Percentiles rank a stretch among this genome's conserved stretches.
Evolutionary conservation across 2,888 invertebrate genomes (phyloP).

Genomic region (Cryptosula pallasiana): DNA sequence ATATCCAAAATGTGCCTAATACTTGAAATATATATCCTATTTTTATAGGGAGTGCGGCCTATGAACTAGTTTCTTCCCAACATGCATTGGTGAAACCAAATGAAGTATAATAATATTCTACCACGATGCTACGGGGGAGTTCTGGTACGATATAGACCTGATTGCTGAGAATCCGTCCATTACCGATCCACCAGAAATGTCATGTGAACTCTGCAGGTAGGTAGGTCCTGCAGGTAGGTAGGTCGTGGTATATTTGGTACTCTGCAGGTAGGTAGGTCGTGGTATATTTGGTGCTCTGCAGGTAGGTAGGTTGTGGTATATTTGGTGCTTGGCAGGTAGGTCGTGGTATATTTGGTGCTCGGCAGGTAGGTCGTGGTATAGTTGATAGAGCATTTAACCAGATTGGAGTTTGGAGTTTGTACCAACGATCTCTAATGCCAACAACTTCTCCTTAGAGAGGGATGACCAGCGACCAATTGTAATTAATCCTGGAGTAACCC

Average conservation of each 20-base stretch:
- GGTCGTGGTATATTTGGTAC: too few species aligned
- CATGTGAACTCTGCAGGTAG: slow-evolving; percentile 52
- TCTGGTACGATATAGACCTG: slow-evolving; percentile 51
- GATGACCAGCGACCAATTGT: slow-evolving; percentile 41
- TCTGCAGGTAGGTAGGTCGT: too few species aligned
- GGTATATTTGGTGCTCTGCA: too few species aligned
- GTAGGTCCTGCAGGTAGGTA: slow-evolving; percentile 20
- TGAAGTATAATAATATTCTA: slow-evolving; percentile 50
- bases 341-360: too few species aligned
- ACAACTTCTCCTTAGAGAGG: slow-evolving; percentile 48
- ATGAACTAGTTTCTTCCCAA: slow-evolving; percentile 47
- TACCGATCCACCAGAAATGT: slow-evolving; percentile 43
- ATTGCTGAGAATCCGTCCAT: slow-evolving; percentile 42
- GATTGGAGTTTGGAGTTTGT: slow-evolving; percentile 42
- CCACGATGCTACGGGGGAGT: slow-evolving; percentile 50
- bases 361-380: too few species aligned
- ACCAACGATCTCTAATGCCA: slow-evolving; percentile 45
- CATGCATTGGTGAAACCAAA: slow-evolving; percentile 41
- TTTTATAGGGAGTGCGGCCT: slow-evolving; percentile 35
- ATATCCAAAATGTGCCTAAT: too few species aligned
- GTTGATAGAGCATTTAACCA: too few species aligned
- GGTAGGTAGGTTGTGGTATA: too few species aligned
- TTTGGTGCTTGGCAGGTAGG: too few species aligned
- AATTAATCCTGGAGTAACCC: slow-evolving; percentile 35
- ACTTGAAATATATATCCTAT: too few species aligned